Base-by-base conservation (phyloP, 1,140 invertebrate genomes). In the Patella vulgata region DNA sequence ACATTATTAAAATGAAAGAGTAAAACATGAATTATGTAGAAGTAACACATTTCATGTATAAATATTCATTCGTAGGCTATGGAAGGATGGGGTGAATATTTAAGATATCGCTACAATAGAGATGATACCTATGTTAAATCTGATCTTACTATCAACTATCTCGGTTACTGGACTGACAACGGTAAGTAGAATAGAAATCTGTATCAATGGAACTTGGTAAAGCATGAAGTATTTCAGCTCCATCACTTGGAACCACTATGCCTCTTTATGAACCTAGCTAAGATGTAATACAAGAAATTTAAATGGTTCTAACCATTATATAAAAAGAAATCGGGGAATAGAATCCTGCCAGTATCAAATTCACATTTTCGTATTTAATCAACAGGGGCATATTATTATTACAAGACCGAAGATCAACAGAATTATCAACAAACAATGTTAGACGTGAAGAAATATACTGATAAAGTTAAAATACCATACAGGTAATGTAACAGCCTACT, bases 371-470 rank as follows among this genome's bases (percentile, higher is more conserved):
- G n/a, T n/a, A n/a, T n/a, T n/a, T n/a, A n/a, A n/a, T n/a, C n/a
- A n/a, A n/a, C n/a, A 78, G 73, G 75, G 5, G 75, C 71, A 12
- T 78, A 74, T 50, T 78, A 78, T 27, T 78, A 75, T 46, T 78
- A 75, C 60, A 57, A 72, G 3, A 75, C 73, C 12, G 75, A 78
- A 36, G 36, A 44, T 6, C 40, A 63, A 36, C 70, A 70, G 57
- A 75, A 48, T 27, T 78, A 78, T 33, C 66, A 78, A 51, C 60
- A 67, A 27, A 78, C 75, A 1, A 59, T 78, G 23, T n/a, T 68
- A 3, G 69, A 74, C 30, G 57, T 70, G 9, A 57, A 63, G 11
- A 50, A 57, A 3, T 71, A 74, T 21, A 57, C 65, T 14, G 47
- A 61, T 14, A 4, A 56, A 4, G 17, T 54, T 28, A 47, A 44